A percentile compares a stretch with the other conserved stretches of the same genome.
Evolutionary conservation across 2,113 vertebrate species (phyloP).

Genomic region (Tragelaphus imberbis): DNA sequence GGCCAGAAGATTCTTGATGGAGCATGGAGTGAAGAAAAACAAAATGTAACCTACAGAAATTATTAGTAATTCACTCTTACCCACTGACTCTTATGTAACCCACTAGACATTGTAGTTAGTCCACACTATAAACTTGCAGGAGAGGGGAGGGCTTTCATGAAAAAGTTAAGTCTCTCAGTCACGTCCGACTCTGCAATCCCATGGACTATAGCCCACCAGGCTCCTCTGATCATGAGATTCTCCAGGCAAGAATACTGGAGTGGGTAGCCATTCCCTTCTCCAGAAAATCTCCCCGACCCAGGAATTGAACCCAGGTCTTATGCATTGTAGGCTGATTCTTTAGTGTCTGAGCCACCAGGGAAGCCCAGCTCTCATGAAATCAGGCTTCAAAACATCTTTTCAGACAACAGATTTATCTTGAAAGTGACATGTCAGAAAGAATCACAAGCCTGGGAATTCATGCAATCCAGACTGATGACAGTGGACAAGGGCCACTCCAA

Average conservation of each 20-base stretch:
- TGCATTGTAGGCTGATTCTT: background rate
- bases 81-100: background rate
- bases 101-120: background rate
- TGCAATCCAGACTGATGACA: background rate
- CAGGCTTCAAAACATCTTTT: background rate
- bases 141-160: background rate
- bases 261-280: background rate
- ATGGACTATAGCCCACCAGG: background rate
- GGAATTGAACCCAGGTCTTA: background rate
- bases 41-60: rapidly evolving
- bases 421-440: background rate
- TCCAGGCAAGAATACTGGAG: background rate
- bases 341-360: background rate
- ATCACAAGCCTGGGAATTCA: background rate
- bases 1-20: background rate
- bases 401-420: background rate
- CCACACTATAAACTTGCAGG: background rate
- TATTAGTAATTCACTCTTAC: background rate
- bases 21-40: background rate
- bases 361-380: background rate
- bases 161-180: background rate
- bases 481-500: background rate
- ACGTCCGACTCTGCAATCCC: background rate
- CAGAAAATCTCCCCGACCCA: background rate
- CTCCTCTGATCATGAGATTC: background rate